Base-by-base conservation (phyloP, 2,113 vertebrate genomes). In the Tychaedon coryphoeus region DNA sequence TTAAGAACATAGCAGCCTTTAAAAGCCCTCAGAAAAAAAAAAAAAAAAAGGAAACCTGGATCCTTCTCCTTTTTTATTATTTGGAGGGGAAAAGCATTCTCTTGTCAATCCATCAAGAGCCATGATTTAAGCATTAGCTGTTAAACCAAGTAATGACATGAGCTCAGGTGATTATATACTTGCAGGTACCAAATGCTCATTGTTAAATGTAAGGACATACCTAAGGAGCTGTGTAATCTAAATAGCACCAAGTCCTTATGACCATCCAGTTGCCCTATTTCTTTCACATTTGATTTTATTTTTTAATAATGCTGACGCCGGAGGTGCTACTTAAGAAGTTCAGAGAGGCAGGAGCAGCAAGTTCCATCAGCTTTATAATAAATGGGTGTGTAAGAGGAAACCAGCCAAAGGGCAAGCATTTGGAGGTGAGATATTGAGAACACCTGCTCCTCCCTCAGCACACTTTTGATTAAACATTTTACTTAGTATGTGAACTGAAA, bases 271-370 rank as follows among this genome's bases (percentile, higher is more conserved):
- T 95, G 38, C 38, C 73, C 70, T 77, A 62, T 89, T 97, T 95
- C 71, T 93, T 95, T 95, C 79, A 91, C 53, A 71, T 96, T 69
- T 88, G 38, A 95, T 76, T 96, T 90, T 88, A n/a, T 38, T 93
- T 95, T 95, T 91, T 85, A 96, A 96, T 94, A 93, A 91, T 77
- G 71, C 84, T 87, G 56, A 36, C 24, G 93, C 95, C 84, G 3
- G 93, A 97, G 92, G 92, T 84, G 91, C 79, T 96, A 75, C 74
- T 97, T 96, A 96, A 75, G 82, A 92, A 96, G 73, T 77, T 96
- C 48, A 69, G 58, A 75, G 50, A 94, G 42, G 74, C 6, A 5
- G 69, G 71, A 96, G 88, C 38, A 71, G 67, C 11, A 48, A 80
- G 64, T 86, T 92, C 72, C 62, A 78, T 95, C 92, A 89, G 78